Percentiles rank a stretch among this genome's conserved stretches.
Evolutionary conservation across 53 echinoderm and acorn worm species (phyloP).

Genomic region (Crossaster papposus): DNA sequence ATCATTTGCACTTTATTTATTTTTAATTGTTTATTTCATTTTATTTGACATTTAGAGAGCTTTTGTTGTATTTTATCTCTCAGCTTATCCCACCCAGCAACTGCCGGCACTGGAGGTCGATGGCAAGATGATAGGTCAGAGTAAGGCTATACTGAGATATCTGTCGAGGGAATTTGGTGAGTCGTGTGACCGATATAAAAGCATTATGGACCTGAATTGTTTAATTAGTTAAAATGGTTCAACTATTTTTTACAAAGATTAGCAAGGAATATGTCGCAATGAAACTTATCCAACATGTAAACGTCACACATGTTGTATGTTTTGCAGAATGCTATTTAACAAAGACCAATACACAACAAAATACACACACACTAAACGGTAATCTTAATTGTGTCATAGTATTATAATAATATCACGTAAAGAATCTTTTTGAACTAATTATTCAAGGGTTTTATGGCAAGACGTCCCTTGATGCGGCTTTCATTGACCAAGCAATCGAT

Average conservation of each 20-base stretch:
- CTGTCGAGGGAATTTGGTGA: background rate
- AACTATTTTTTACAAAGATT: no score
- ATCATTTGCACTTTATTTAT: no score
- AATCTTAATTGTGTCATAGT: no score
- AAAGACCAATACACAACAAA: no score
- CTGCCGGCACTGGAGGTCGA: conserved; percentile 41
- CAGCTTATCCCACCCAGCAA: background rate
- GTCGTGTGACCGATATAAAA: background rate
- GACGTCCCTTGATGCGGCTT: background rate
- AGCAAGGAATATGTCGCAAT: no score
- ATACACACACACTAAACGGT: no score
- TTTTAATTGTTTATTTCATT: no score
- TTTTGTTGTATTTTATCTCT: background rate
- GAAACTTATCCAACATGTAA: no score
- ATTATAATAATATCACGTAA: no score
- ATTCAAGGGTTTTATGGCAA: conserved; percentile 12
- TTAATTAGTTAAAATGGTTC: no score
- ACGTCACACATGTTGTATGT: background rate
- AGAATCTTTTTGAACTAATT: background rate
- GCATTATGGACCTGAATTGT: no score
- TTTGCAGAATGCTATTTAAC: background rate
- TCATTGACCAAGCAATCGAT: conserved; percentile 7
- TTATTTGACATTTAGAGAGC: no score
- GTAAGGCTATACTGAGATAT: conserved; percentile 10
- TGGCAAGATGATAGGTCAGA: conserved; percentile 37